Percentiles rank a stretch among this genome's conserved stretches.
Conservation (phyloP, 2,888 invertebrate genomes). For the Prosopocoilus inquinatus region DNA sequence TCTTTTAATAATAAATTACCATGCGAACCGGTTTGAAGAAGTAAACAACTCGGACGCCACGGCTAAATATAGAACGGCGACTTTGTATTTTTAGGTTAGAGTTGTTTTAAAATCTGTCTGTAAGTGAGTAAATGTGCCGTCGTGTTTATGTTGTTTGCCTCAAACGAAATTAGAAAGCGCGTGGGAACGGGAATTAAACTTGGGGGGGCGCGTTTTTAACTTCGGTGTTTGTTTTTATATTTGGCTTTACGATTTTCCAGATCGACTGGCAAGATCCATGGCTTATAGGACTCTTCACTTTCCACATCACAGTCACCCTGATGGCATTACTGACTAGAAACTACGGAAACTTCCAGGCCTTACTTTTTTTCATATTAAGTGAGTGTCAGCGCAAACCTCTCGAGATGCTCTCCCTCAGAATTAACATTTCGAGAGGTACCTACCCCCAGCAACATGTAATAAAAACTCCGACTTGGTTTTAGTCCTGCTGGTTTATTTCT, state of each 20-base stretch:
- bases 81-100: too few species aligned
- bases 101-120: too few species aligned
- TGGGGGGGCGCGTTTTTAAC: not conserved
- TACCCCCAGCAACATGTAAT: not conserved
- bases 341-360: slow-evolving; percentile 82
- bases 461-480: slow-evolving; percentile 46
- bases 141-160: not conserved
- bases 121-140: not conserved
- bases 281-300: slow-evolving; percentile 72
- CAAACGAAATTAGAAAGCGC: slow-evolving; percentile 5
- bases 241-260: slow-evolving; percentile 56
- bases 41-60: too few species aligned
- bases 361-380: slow-evolving; percentile 78
- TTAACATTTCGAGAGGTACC: too few species aligned
- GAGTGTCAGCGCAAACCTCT: slow-evolving; percentile 57
- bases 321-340: slow-evolving; percentile 79
- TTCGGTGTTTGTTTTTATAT: not conserved
- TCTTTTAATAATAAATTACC: slow-evolving; percentile 1
- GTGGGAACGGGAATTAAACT: not conserved
- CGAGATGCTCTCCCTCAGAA: too few species aligned
- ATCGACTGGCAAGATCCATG: slow-evolving; percentile 90
- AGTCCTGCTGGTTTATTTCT: slow-evolving; percentile 86
- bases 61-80: too few species aligned
- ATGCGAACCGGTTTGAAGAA: not conserved
- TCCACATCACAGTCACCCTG: slow-evolving; percentile 75